phyloP scores from a whole-genome alignment of 92 coral and sea anemone species.

The Porites evermanni region DNA sequence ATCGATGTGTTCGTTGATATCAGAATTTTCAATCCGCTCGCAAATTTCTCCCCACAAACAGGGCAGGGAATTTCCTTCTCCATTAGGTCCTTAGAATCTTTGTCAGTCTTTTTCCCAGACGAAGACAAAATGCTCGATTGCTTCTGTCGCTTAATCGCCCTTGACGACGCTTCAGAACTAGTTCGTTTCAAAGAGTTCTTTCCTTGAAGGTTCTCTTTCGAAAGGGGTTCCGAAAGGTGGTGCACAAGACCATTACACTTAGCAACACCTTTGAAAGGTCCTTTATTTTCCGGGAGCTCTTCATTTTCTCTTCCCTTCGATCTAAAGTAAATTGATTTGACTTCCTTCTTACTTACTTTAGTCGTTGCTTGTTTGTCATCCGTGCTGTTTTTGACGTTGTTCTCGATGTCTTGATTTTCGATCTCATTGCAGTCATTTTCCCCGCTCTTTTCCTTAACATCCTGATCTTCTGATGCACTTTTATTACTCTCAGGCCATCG shows the following conservation, averaged over 20 bases:
- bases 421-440: background rate
- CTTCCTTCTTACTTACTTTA: background rate
- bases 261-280: background rate
- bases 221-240: constrained; percentile 19
- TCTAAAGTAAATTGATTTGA: constrained; percentile 30
- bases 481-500: background rate
- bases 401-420: background rate
- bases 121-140: constrained; percentile 76
- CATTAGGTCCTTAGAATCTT: constrained; percentile 22
- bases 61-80: constrained; percentile 76
- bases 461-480: background rate
- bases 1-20: constrained; percentile 88
- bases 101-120: constrained; percentile 42
- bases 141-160: constrained; percentile 62
- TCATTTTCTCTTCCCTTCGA: background rate
- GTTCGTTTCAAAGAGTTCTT: constrained; percentile 67
- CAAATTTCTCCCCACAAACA: constrained; percentile 80
- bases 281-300: background rate
- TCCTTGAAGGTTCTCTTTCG: constrained; percentile 36
- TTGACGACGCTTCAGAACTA: constrained; percentile 29
- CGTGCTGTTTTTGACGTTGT: background rate
- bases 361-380: background rate
- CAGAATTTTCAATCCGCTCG: constrained; percentile 72
- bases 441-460: background rate
- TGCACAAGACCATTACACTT: constrained; percentile 7